Conservation (phyloP, 2,888 invertebrate genomes). For the Dyspetes luteomarginatus region DNA sequence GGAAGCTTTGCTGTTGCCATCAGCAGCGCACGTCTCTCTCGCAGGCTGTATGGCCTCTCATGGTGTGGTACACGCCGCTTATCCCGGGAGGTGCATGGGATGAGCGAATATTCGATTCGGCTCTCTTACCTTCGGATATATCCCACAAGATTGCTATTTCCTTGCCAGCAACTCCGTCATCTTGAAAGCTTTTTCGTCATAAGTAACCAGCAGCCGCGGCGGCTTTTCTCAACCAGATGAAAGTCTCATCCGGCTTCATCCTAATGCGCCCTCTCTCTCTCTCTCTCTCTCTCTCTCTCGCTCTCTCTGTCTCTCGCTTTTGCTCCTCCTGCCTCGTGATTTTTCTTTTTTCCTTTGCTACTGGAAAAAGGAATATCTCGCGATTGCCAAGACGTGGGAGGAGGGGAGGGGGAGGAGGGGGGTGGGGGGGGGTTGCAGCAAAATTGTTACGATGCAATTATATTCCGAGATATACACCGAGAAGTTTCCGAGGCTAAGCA, state of each 20-base stretch:
- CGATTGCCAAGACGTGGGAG: not conserved
- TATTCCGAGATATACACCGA: constrained; percentile 6
- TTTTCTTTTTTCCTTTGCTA: not conserved
- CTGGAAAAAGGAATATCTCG: constrained; percentile 20
- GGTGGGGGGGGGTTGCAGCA: not conserved
- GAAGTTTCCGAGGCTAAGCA: constrained; percentile 11
- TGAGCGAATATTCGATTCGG: constrained; percentile 56
- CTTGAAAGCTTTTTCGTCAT: constrained; percentile 62
- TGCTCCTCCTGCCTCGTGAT: not conserved
- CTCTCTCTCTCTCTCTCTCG: constrained; percentile 1
- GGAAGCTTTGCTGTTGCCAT: not conserved
- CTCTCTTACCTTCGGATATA: constrained; percentile 52
- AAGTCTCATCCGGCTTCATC: constrained; percentile 36
- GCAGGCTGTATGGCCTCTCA: constrained; percentile 37
- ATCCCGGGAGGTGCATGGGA: constrained; percentile 35
- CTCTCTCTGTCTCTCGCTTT: constrained; percentile 13
- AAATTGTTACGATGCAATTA: constrained; percentile 48
- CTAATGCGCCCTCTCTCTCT: not conserved
- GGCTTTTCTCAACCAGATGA: constrained; percentile 34
- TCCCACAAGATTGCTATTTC: constrained; percentile 51
- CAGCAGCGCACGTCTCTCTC: constrained; percentile 18
- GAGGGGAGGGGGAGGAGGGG: not conserved
- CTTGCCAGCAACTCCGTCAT: constrained; percentile 43
- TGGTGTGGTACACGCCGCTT: constrained; percentile 39
- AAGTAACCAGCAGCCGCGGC: constrained; percentile 36